Percentiles rank a stretch among this genome's conserved stretches.
Evolutionary conservation across 2,113 vertebrate species (phyloP).

Genomic region (Oxyura jamaicensis): DNA sequence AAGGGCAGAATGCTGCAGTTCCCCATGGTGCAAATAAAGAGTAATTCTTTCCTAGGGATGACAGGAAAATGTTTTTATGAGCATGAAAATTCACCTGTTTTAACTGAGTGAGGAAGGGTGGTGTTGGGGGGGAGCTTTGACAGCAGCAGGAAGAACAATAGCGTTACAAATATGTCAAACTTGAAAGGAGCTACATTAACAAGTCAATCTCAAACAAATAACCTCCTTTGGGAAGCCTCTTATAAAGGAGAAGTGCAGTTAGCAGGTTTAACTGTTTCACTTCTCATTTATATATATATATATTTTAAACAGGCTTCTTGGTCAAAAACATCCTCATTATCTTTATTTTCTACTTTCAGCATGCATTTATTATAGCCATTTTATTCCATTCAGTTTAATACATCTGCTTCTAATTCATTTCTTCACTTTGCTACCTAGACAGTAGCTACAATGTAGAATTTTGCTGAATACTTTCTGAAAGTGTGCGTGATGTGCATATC

Average conservation of each 20-base stretch:
- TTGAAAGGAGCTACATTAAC: neutral
- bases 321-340: neutral
- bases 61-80: neutral
- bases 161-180: neutral
- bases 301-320: neutral
- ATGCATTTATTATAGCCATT: neutral
- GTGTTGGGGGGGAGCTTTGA: neutral
- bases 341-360: constrained; percentile 24
- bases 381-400: constrained; percentile 17
- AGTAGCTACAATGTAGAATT: constrained; percentile 33
- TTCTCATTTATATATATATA: neutral
- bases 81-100: neutral
- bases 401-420: constrained; percentile 34
- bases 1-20: neutral
- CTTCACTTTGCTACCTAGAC: neutral
- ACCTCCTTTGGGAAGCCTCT: neutral
- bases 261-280: neutral
- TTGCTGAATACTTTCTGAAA: constrained; percentile 25
- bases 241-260: neutral
- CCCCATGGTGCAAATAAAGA: neutral
- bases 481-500: neutral
- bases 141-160: neutral
- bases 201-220: neutral
- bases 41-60: neutral
- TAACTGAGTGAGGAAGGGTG: neutral